A percentile compares a stretch with the other conserved stretches of the same genome.
Evolutionary conservation across 1,140 invertebrate genomes (phyloP).

Genomic region (Prorops nasuta): DNA sequence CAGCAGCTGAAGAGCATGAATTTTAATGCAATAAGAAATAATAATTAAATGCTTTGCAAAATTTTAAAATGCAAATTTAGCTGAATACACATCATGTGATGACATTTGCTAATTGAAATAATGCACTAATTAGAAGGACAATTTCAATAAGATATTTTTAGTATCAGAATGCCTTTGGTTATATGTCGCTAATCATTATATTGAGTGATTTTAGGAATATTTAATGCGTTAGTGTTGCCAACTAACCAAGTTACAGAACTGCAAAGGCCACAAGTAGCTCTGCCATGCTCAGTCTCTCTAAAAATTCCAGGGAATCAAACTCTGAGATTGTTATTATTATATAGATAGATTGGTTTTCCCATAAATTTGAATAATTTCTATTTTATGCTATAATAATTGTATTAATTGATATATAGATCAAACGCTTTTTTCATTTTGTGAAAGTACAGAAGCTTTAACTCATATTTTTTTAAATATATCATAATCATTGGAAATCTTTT

Average conservation of each 20-base stretch:
- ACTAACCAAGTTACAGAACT: slow-evolving; percentile 52
- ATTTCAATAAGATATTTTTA: slow-evolving; percentile 17
- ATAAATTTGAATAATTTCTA: too few species aligned
- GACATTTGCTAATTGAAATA: slow-evolving; percentile 1
- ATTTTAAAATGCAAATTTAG: slow-evolving; percentile 7
- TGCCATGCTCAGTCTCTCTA: slow-evolving; percentile 47
- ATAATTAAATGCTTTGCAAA: slow-evolving; percentile 21
- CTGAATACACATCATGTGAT: neutral
- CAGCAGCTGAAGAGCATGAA: slow-evolving; percentile 21
- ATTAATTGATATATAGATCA: too few species aligned
- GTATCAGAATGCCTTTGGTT: slow-evolving; percentile 32
- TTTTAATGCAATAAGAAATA: slow-evolving; percentile 11
- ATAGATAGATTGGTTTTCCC: too few species aligned
- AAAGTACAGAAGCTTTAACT: too few species aligned
- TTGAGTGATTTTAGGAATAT: slow-evolving; percentile 54
- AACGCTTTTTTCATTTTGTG: too few species aligned
- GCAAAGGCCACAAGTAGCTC: slow-evolving; percentile 53
- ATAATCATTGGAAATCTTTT: too few species aligned
- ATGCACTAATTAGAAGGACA: slow-evolving; percentile 9
- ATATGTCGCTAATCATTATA: slow-evolving; percentile 51
- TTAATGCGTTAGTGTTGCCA: slow-evolving; percentile 54
- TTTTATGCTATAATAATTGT: too few species aligned
- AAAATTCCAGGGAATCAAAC: slow-evolving; percentile 17
- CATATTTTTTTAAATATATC: too few species aligned
- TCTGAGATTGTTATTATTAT: too few species aligned